Conservation (phyloP, 2,113 vertebrate genomes). For the Felis chaus region DNA sequence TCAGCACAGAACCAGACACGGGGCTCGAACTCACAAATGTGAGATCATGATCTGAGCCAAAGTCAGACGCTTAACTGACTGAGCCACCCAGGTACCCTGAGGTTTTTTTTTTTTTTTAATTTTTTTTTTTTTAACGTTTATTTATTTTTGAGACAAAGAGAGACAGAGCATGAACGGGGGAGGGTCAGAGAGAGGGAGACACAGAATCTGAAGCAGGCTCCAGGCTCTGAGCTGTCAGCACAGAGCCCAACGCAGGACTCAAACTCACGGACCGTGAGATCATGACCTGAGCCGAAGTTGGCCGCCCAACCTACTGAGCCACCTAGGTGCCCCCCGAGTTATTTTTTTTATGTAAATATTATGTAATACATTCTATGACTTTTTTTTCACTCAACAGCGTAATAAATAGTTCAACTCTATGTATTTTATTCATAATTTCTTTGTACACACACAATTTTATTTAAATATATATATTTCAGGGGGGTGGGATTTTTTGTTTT, state of each 20-base stretch:
- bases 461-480: neutral
- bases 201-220: too few relatives aligned
- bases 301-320: accelerated
- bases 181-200: too few relatives aligned
- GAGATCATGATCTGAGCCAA: neutral
- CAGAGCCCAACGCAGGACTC: too few relatives aligned
- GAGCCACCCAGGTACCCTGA: too few relatives aligned
- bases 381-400: neutral
- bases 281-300: neutral
- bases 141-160: too few relatives aligned
- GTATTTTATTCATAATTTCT: neutral
- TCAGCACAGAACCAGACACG: neutral
- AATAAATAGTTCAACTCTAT: neutral
- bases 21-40: too few relatives aligned
- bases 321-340: too few relatives aligned
- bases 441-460: neutral
- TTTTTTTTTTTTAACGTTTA: too few relatives aligned
- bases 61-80: neutral
- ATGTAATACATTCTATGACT: neutral
- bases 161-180: too few relatives aligned
- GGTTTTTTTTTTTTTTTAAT: too few relatives aligned
- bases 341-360: neutral
- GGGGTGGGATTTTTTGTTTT: neutral
- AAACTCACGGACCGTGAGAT: neutral
- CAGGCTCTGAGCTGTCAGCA: too few relatives aligned